A percentile compares a stretch with the other conserved stretches of the same genome.
These are phyloP conservation scores for Lagenorhynchus albirostris DNA, from an alignment of 2,113 vertebrate species.

Conservation along the genomic window DNA sequence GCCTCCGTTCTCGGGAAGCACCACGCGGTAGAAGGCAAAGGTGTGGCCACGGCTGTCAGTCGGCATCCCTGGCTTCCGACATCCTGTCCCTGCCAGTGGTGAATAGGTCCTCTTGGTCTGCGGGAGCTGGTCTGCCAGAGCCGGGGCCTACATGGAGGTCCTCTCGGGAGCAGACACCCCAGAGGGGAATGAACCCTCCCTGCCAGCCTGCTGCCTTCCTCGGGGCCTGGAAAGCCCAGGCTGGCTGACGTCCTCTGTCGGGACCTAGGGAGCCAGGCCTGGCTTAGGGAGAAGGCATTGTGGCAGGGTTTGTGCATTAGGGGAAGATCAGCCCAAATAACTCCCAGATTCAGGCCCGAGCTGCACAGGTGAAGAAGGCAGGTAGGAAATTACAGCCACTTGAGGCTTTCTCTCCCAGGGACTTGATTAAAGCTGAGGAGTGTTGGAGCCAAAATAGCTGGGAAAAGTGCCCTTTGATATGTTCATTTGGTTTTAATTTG, in stretches of 20 bases:
- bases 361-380: not conserved
- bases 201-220: not conserved
- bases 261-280: not conserved
- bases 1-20: not conserved
- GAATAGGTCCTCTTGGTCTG: not conserved
- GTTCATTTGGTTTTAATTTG: slow-evolving; percentile 86
- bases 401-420: slow-evolving; percentile 53
- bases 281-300: not conserved
- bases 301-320: not conserved
- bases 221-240: not conserved
- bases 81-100: rapidly evolving
- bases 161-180: not conserved
- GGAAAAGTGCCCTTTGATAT: slow-evolving; percentile 56
- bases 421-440: slow-evolving; percentile 63
- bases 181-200: not conserved
- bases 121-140: not conserved
- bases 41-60: not conserved
- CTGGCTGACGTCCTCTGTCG: not conserved
- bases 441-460: slow-evolving; percentile 65
- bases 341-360: slow-evolving; percentile 46
- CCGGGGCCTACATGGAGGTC: not conserved
- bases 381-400: slow-evolving; percentile 58
- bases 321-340: slow-evolving; percentile 34
- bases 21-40: not conserved
- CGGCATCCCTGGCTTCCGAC: not conserved